Evolutionary conservation across 1,140 invertebrate species (phyloP).

Genomic region (Pseudomyrmex concolor): DNA sequence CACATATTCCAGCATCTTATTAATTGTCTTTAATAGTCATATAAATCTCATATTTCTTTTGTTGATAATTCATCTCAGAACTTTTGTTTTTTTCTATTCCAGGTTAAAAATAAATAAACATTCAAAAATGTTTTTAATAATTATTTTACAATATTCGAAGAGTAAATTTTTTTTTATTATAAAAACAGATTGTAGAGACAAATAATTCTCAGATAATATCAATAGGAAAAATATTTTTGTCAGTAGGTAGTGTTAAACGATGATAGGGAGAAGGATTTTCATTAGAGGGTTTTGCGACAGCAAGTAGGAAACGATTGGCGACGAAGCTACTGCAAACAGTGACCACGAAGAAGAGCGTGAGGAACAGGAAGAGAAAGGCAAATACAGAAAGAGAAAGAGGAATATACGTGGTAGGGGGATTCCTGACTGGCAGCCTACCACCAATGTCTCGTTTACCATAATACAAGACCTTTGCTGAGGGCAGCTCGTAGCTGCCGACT

Average conservation of each 20-base stretch:
- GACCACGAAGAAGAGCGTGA: conserved; percentile 13
- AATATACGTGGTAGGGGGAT: conserved; percentile 50
- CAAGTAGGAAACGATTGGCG: conserved; percentile 49
- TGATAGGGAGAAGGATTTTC: conserved; percentile 65
- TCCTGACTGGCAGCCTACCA: conserved; percentile 72
- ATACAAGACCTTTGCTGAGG: conserved; percentile 71
- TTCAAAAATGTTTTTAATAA: background rate
- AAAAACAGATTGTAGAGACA: background rate
- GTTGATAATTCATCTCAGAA: background rate
- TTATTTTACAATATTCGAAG: background rate
- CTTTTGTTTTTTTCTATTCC: background rate
- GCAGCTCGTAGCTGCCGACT: conserved; percentile 38
- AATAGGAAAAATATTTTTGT: conserved; percentile 36
- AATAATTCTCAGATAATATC: background rate
- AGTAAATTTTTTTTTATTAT: background rate
- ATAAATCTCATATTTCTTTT: background rate
- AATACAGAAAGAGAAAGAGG: conserved; percentile 27
- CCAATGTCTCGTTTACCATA: conserved; percentile 78
- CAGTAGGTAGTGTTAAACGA: conserved; percentile 70
- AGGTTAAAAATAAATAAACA: background rate
- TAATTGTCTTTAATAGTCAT: background rate
- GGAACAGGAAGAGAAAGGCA: conserved; percentile 32
- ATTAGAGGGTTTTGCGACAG: conserved; percentile 62
- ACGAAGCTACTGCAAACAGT: conserved; percentile 33
- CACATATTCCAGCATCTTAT: conserved; percentile 2